Base-by-base conservation (phyloP, 1,140 invertebrate species). In the Drosophila parabipectinata region DNA sequence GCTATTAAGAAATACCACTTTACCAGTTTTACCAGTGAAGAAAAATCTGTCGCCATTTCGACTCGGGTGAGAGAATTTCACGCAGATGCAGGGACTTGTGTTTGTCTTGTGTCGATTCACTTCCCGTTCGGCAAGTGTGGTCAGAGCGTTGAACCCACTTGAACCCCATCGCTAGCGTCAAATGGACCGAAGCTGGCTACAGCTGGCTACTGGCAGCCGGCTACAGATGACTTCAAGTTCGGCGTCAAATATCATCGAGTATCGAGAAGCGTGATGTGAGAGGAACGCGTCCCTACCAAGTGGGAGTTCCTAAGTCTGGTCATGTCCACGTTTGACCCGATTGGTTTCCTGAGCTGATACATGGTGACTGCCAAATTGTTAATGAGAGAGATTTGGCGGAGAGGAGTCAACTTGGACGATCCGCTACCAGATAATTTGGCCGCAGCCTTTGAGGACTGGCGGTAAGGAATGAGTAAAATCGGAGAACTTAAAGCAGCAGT, bases 131-230 rank as follows among this genome's bases (percentile, higher is more conserved):
- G 6, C 12, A n/a, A 12, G 9, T 37, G 34, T 37, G 9, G 34
- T 37, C 9, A 37, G 4, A 12, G 34, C 34, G 12, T 37, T 37
- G 34, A 28, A 28, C 26, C 6, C 26, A 28, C 26, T 28, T 28
- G 26, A 28, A 28, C 1, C 1, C 26, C 26, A 28, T 28, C 26
- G 26, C 26, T 28, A 28, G 26, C 26, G 26, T 28, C 5, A 28
- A 21, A 21, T 21, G 21, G 21, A 21, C 2, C 21, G 26, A 28
- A 28, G 26, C 26, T 28, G 26, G 26, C 3, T 28, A 28, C 30
- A 34, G 9, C 53, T 67, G 55, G 15, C 18, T 47, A 47, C 21
- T 67, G 63, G 55, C 47, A 67, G 12, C 54, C 63, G 8, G 18
- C 34, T n/a, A 45, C 34, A 34, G 53, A 57, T 28, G 62, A 48